These are phyloP conservation scores for Arvicanthis niloticus DNA, from an alignment of 2,113 vertebrate genomes.

Conservation along the genomic window DNA sequence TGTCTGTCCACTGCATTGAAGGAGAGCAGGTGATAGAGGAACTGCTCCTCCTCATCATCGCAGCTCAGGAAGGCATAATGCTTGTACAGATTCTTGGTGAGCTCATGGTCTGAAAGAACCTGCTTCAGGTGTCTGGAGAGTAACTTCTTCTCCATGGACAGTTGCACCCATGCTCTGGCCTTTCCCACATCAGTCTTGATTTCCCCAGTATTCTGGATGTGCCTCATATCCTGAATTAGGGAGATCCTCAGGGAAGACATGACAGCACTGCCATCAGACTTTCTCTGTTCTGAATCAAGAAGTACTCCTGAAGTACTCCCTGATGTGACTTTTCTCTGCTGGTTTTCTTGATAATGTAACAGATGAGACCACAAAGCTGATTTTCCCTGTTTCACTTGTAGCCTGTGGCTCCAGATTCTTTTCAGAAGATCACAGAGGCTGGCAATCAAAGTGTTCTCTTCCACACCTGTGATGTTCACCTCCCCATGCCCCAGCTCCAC, in stretches of 20 bases:
- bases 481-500: slow-evolving; percentile 92
- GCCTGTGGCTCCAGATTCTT: slow-evolving; percentile 92
- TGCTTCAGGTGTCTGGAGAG: slow-evolving; percentile 98
- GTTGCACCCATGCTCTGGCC: slow-evolving; percentile 98
- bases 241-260: slow-evolving; percentile 96
- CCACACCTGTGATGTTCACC: slow-evolving; percentile 92
- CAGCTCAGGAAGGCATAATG: slow-evolving; percentile 98
- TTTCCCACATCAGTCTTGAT: slow-evolving; percentile 99
- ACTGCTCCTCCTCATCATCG: slow-evolving; percentile 99
- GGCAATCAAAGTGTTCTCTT: slow-evolving; percentile 92
- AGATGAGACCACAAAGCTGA: slow-evolving; percentile 99
- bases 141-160: slow-evolving; percentile 99
- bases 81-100: slow-evolving; percentile 98
- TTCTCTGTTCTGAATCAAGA: slow-evolving; percentile 96
- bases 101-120: slow-evolving; percentile 96
- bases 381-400: slow-evolving; percentile 95
- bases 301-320: slow-evolving; percentile 94
- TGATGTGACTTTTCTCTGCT: slow-evolving; percentile 94
- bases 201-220: slow-evolving; percentile 98
- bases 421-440: slow-evolving; percentile 92
- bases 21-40: slow-evolving; percentile 98
- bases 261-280: slow-evolving; percentile 93
- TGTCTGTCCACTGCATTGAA: slow-evolving; percentile 99
- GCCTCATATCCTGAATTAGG: slow-evolving; percentile 98
- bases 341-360: slow-evolving; percentile 96